Evolutionary conservation across 2,113 vertebrate genomes (phyloP).

Genomic region (Chiloscyllium plagiosum): DNA sequence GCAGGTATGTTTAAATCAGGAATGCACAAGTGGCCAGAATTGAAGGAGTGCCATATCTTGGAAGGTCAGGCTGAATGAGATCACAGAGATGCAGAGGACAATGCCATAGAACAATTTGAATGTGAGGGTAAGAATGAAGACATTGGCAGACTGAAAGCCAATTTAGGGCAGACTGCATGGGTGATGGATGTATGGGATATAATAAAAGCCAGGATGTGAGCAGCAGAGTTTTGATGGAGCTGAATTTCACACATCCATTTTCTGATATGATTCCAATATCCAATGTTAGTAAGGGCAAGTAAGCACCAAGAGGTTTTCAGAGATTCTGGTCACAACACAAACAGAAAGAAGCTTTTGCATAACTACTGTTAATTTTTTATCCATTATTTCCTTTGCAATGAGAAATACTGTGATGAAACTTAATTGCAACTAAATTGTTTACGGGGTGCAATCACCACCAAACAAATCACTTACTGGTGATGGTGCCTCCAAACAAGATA

Average conservation of each 20-base stretch:
- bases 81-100: neutral
- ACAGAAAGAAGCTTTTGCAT: neutral
- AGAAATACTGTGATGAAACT: neutral
- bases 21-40: neutral
- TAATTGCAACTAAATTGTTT: neutral
- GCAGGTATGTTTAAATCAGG: neutral
- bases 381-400: neutral
- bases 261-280: neutral
- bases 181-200: neutral
- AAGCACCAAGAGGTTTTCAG: neutral
- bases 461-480: neutral
- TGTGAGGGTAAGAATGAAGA: neutral
- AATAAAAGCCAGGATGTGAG: neutral
- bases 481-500: constrained; percentile 18
- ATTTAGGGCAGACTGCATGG: neutral
- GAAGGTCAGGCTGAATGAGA: neutral
- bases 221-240: neutral
- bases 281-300: neutral
- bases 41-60: neutral
- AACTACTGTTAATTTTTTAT: neutral
- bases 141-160: neutral
- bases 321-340: neutral
- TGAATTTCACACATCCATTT: neutral
- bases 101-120: neutral
- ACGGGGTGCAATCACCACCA: neutral